A percentile compares a stretch with the other conserved stretches of the same genome.
phyloP scores from a whole-genome alignment of 2,888 invertebrate species.

The Macroteleia sp. region DNA sequence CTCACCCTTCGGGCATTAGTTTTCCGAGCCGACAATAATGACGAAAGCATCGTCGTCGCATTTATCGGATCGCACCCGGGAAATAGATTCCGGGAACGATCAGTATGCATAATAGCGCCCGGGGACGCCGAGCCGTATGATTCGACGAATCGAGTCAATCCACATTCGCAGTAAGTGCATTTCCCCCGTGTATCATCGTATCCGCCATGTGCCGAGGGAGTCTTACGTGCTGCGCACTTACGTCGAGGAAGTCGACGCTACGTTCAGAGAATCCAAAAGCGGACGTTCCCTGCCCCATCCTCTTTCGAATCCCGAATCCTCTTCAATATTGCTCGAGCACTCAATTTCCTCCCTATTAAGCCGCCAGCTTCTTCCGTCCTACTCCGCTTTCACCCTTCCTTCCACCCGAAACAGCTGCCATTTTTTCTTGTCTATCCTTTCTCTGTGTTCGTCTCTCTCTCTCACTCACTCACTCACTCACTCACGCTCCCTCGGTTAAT shows the following conservation, averaged over 20 bases:
- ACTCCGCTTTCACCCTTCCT: conserved; percentile 57
- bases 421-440: conserved; percentile 36
- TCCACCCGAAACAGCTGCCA: conserved; percentile 13
- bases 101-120: conserved; percentile 44
- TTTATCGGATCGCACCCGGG: conserved; percentile 24
- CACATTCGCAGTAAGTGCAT: conserved; percentile 60
- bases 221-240: conserved; percentile 53
- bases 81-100: conserved; percentile 38
- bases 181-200: conserved; percentile 67
- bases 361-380: conserved; percentile 79
- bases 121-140: conserved; percentile 46
- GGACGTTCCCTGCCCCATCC: conserved; percentile 74
- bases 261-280: conserved; percentile 81
- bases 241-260: conserved; percentile 77
- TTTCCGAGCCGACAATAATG: conserved; percentile 3
- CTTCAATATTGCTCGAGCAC: conserved; percentile 84
- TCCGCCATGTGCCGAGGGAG: conserved; percentile 68
- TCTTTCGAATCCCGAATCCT: conserved; percentile 82
- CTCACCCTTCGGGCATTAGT: conserved; percentile 30
- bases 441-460: conserved; percentile 64
- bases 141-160: conserved; percentile 48
- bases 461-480: too few relatives aligned
- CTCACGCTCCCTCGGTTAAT: too few relatives aligned
- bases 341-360: conserved; percentile 84
- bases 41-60: conserved; percentile 18